Evolutionary conservation across 2,797 vertebrate genomes (phyloP).

Genomic region (Euphonia xanthogaster): DNA sequence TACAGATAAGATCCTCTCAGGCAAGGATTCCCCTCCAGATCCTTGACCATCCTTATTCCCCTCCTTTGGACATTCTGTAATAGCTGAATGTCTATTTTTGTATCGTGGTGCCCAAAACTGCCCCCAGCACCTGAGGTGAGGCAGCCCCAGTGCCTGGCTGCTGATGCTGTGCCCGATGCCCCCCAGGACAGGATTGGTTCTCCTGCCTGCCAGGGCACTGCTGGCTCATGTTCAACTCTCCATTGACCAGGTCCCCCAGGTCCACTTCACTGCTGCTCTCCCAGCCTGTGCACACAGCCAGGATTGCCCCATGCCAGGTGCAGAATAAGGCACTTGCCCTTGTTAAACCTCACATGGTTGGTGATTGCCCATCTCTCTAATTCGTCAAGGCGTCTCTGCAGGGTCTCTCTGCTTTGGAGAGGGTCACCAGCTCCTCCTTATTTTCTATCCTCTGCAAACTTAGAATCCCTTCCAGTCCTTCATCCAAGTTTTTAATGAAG

Average conservation of each 20-base stretch:
- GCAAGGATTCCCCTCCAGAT: background rate
- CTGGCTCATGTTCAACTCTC: background rate
- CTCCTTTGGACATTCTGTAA: background rate
- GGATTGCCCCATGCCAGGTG: background rate
- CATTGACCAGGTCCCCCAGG: fast-evolving
- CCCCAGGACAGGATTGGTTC: fast-evolving
- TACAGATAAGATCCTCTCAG: background rate
- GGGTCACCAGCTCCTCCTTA: no score
- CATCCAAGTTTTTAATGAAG: background rate
- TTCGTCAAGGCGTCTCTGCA: background rate
- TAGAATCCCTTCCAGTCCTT: background rate
- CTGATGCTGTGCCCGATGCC: no score
- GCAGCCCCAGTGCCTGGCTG: fast-evolving
- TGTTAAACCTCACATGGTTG: background rate
- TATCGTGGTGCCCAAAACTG: background rate
- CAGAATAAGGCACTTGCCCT: background rate
- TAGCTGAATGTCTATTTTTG: background rate
- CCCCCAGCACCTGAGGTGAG: fast-evolving
- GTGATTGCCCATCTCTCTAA: background rate
- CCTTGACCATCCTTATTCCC: background rate
- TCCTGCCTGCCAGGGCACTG: background rate
- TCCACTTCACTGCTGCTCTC: background rate
- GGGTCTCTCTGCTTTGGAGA: background rate
- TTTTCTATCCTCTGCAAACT: background rate
- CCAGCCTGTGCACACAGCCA: background rate